Evolutionary conservation across 2,113 vertebrate genomes (phyloP), one percentile per base, ranked within the genome.

Genomic region (Puffinus mauretanicus): DNA sequence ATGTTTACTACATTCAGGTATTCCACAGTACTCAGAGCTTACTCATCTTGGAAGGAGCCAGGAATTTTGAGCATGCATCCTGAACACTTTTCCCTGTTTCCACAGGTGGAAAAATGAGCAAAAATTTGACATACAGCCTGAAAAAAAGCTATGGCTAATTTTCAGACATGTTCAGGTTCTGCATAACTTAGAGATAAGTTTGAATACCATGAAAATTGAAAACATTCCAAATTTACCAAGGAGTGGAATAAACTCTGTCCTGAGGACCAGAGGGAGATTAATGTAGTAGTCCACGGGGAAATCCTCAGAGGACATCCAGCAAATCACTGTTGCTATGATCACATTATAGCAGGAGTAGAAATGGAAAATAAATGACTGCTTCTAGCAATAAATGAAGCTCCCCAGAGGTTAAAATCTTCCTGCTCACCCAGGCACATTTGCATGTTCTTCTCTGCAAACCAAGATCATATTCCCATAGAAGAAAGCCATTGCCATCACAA

Each of bases 61-160:
- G 16, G 8, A 46, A 52, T 52, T 76, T 52, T 42, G 3, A n/a
- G 3, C 2, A 6, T 4, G 5, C 11, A 15, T 57, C 5, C 3
- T 66, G 29, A 70, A 26, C 5, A 32, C 1, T 79, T 82, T 29
- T 34, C 3, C 16, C 21, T 17, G 12, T 71, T 85, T 78, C 38
- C 16, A 54, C 5, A 38, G 26, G 13, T 5, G 9, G 29, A 38
- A 71, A 80, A 73, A 61, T 36, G 12, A 72, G 12, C 9, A 51
- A 82, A 75, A 55, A 4, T 10, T 10, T 70, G 6, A 83, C 6
- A 10, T 40, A 16, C 1, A 36, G 2, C 4, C 40, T 70, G 49
- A 51, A 64, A 57, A 57, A 82, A 42, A 49, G 2, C 9, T 30
- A 40, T 36, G 11, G 8, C 1, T n/a, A 34, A 20, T 73, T 72